These are phyloP conservation scores for Cygnus atratus DNA, from an alignment of 2,113 vertebrate genomes.

Conservation along the genomic window DNA sequence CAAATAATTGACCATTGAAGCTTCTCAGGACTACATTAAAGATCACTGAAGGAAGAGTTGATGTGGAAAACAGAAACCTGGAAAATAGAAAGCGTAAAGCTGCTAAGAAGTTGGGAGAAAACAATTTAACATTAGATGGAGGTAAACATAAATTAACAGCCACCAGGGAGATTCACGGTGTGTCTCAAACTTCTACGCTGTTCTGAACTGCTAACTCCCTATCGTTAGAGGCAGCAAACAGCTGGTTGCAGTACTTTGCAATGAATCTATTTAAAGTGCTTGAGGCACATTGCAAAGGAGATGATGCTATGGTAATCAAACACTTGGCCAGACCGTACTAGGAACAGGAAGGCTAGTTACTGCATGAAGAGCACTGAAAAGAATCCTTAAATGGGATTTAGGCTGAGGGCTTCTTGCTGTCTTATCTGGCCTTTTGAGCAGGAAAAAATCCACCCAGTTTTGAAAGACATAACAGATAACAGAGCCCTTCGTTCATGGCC, in stretches of 20 bases:
- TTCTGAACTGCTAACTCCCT: not conserved
- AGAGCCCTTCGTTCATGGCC: not conserved
- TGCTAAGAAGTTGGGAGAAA: not conserved
- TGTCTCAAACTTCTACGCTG: not conserved
- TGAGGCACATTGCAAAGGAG: not conserved
- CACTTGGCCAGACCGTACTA: not conserved
- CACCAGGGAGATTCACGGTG: not conserved
- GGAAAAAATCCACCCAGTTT: not conserved
- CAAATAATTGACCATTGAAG: not conserved
- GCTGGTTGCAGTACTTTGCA: not conserved
- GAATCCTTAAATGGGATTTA: not conserved
- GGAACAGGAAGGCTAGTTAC: not conserved
- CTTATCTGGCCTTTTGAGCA: not conserved
- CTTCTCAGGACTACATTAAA: not conserved
- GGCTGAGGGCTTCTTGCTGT: not conserved
- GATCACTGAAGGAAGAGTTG: not conserved
- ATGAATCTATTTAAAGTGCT: not conserved
- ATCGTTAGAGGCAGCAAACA: no score
- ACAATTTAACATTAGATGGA: not conserved
- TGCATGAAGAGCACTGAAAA: not conserved
- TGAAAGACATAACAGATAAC: not conserved
- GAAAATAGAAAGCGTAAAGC: not conserved
- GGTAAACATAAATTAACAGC: not conserved
- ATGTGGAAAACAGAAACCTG: not conserved
- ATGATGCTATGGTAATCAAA: not conserved